phyloP scores from a whole-genome alignment of 2,113 vertebrate species.

The Laticauda laticaudata region DNA sequence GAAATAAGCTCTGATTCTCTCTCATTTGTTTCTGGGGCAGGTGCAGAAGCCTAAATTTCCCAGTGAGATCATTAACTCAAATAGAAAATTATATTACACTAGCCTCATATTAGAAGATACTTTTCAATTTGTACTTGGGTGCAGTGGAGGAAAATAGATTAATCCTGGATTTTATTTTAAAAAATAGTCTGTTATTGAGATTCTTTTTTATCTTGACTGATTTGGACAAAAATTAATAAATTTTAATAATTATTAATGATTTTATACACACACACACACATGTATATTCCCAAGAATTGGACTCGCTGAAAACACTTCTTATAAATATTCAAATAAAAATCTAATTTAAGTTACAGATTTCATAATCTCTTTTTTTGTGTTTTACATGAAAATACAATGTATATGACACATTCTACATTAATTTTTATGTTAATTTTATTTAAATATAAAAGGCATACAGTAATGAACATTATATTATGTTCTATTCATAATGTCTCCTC shows the following conservation, averaged over 20 bases:
- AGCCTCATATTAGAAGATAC: not conserved
- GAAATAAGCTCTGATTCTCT: not conserved
- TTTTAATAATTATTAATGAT: not conserved
- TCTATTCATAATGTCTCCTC: not conserved
- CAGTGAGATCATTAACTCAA: not conserved
- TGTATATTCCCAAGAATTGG: not conserved
- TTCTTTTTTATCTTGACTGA: not conserved
- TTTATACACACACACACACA: too few relatives aligned
- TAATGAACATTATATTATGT: not conserved
- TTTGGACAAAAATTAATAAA: not conserved
- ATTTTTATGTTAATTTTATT: not conserved
- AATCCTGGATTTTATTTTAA: not conserved
- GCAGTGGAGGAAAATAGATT: not conserved
- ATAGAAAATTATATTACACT: not conserved
- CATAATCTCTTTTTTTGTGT: not conserved
- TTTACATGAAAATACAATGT: not conserved
- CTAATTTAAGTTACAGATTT: not conserved
- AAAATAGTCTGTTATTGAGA: not conserved
- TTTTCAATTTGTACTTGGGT: not conserved
- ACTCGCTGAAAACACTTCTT: not conserved
- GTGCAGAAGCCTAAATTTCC: not conserved
- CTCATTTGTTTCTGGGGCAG: not conserved
- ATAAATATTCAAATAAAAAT: not conserved
- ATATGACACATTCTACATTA: not conserved
- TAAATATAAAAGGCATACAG: not conserved